Base-by-base conservation (phyloP, 2,113 vertebrate genomes). In the Embiotoca jacksoni region DNA sequence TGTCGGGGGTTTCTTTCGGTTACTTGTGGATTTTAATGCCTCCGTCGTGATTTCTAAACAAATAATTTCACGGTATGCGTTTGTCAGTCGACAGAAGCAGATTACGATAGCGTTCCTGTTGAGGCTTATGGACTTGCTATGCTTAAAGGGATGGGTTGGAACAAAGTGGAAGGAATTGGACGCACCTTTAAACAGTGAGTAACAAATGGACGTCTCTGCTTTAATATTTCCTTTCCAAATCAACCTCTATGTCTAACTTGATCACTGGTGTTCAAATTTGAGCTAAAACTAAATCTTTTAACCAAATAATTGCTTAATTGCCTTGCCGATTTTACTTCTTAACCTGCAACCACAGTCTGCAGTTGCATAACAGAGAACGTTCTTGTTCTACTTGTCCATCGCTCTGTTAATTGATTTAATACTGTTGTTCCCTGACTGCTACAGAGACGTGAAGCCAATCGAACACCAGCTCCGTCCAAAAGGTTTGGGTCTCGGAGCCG, bases 71-170 rank as follows among this genome's bases (percentile, higher is more conserved):
- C 8, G 41, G 3, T 49, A 30, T 81, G 36, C 81, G 23, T 85
- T 72, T 79, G 9, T 83, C 73, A 96, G 95, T 94, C 96, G 0
- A 94, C 96, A 85, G 96, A 95, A 7, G 95, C 94, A 1, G 94
- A 98, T 89, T 98, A 97, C 31, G 96, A 96, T 23, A 91, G 70
- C 5, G 88, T 98, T 52, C 96, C 97, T 0, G 96, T 98, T 75
- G 94, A 96, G 80, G 95, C 95, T 14, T 98, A 96, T 7, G 97
- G 96, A 36, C 33, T 97, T 46, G 97, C 97, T n/a, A 96, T 98
- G 96, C 87, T 98, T 66, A 95, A 95, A 82, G 97, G 97, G 61
- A 97, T 97, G 97, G 97, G 97, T 73, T 98, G 97, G 97, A 97
- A 94, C 72, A 93, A 93, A 69, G 94, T 83, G 6, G 93, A 96